Percentiles rank a stretch among this genome's conserved stretches.
These are phyloP conservation scores for Glaucidium brasilianum DNA, from an alignment of 2,113 vertebrate species.

Conservation along the genomic window DNA sequence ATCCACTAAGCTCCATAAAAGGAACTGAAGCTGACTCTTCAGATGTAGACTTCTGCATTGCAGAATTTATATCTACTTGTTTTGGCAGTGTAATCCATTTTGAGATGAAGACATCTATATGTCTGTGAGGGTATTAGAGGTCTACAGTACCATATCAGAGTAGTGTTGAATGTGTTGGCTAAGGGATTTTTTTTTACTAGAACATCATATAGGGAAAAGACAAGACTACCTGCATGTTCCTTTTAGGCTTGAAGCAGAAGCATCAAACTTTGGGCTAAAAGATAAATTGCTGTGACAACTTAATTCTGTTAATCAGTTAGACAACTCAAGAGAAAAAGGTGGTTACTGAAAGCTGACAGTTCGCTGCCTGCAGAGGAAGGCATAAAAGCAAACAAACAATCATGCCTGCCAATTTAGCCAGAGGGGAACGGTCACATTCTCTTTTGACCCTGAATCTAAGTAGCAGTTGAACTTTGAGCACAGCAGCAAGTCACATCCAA, in stretches of 20 bases:
- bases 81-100: background rate
- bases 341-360: constrained; percentile 43
- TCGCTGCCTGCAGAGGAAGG: background rate
- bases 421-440: constrained; percentile 9
- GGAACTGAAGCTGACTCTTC: background rate
- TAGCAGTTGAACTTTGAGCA: constrained; percentile 31
- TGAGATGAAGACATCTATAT: background rate
- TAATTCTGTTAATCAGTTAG: constrained; percentile 57
- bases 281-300: constrained; percentile 23
- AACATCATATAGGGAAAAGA: background rate
- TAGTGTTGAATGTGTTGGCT: background rate
- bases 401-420: constrained; percentile 10
- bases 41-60: background rate
- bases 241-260: background rate
- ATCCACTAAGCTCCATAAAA: background rate
- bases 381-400: constrained; percentile 28
- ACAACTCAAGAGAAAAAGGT: background rate
- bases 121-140: background rate
- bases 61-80: constrained; percentile 1
- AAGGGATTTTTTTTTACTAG: background rate
- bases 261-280: background rate
- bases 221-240: background rate
- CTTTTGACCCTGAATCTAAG: constrained; percentile 42
- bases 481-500: background rate
- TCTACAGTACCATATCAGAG: background rate